Evolutionary conservation across 2,113 vertebrate genomes (phyloP), one percentile per base, ranked within the genome.

Genomic region (Percina caprodes): DNA sequence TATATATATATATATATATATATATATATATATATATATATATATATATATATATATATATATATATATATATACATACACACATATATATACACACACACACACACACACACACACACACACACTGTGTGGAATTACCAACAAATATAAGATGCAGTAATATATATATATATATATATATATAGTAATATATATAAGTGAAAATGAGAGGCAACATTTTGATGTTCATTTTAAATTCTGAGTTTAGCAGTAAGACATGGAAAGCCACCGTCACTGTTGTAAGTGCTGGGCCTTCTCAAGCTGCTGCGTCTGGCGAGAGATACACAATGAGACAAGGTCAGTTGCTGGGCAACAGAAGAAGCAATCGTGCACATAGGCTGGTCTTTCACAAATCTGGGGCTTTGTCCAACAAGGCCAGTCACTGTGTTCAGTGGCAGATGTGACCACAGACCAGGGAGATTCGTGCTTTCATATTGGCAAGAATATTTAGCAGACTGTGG

Each of bases 261-360:
- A 62, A 69, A 39, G 42, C 69, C 76, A 52, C 3, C 19, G 16
- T 21, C 61, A 18, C 46, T 35, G 68, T 5, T 56, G 6, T 16
- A 77, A 52, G 56, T 60, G 54, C 58, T 46, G 19, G 11, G 66
- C 45, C n/a, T 35, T 72, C 67, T 77, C 30, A 21, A 86, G 86
- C 15, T 26, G 33, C 18, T 12, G 21, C 8, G 21, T 87, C 75
- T 79, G 45, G 14, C 23, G 26, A 65, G 62, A 46, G 62, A 69
- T n/a, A 59, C 52, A 59, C 30, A 5, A 61, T 82, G 26, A 87
- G 61, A 77, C 56, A 14, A 74, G 71, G 63, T 80, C 84, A 87
- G 91, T 90, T 89, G 86, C 89, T 19, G 70, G 83, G 89, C 84
- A 90, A 90, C 89, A 82, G 78, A 74, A 49, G 59, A 88, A 80